phyloP scores from a whole-genome alignment of 2,888 invertebrate genomes.

The Caenorhabditis sp. region DNA sequence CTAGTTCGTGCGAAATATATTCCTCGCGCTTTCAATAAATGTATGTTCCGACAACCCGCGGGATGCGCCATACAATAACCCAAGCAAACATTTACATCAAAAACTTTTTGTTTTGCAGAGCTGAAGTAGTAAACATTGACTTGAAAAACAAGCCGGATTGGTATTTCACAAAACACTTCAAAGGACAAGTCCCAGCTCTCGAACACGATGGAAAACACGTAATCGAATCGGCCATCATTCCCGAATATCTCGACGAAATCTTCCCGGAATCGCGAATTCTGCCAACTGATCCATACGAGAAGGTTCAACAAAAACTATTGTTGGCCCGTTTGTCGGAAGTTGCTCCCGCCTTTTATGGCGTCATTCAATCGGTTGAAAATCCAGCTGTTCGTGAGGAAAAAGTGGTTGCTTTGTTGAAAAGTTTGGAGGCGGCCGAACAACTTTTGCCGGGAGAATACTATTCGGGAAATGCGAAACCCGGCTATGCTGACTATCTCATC shows the following conservation, averaged over 20 bases:
- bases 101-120: background rate
- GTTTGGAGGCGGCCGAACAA: conserved; percentile 49
- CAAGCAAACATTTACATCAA: too few species aligned
- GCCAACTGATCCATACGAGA: conserved; percentile 77
- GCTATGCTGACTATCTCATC: conserved; percentile 34
- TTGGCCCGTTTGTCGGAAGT: conserved; percentile 76
- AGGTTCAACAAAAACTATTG: conserved; percentile 80
- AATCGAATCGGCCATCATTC: conserved; percentile 82
- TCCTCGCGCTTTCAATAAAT: too few species aligned
- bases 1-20: too few species aligned
- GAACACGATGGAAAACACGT: conserved; percentile 75
- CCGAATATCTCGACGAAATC: conserved; percentile 83
- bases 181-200: conserved; percentile 80
- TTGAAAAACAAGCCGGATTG: conserved; percentile 80
- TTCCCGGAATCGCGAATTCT: conserved; percentile 78
- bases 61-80: too few species aligned
- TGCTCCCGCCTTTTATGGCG: conserved; percentile 44
- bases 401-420: conserved; percentile 29
- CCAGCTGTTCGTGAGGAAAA: conserved; percentile 38
- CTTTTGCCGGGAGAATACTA: conserved; percentile 47
- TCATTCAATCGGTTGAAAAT: conserved; percentile 18
- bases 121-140: conserved; percentile 55
- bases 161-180: conserved; percentile 75
- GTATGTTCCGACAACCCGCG: too few species aligned
- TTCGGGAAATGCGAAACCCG: conserved; percentile 40